Base-by-base conservation (phyloP, 2,113 vertebrate species). In the Myiopsitta monachus region DNA sequence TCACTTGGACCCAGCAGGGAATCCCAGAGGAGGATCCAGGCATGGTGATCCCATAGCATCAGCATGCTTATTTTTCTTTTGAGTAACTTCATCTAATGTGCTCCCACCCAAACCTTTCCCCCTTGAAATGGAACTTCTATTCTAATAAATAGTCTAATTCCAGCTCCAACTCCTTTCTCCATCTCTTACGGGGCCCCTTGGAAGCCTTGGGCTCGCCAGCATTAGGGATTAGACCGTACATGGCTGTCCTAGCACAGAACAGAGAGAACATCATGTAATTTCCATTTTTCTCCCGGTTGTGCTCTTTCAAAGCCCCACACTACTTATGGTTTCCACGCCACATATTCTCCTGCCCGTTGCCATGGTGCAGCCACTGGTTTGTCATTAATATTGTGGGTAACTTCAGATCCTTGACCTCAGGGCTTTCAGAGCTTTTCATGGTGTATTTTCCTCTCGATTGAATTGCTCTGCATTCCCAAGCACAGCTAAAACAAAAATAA, bases 381-480 rank as follows among this genome's bases (percentile, higher is more conserved):
- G 96, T 96, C 96, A 96, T 96, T 97, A 96, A 97, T 96, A 97
- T 95, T 96, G 96, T 97, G 97, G 96, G 97, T 97, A 97, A 97
- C 97, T 97, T 97, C 96, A 94, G 97, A 97, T 97, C 97, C 96
- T 97, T 97, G 96, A 97, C 96, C 95, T 97, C 91, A 38, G 84
- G 95, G 94, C 94, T 97, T 97, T 97, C 96, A 97, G 61, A 90
- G 94, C 96, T 96, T 97, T 97, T 97, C 94, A 97, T 86, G 94
- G 96, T 91, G 91, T 96, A 96, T 97, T 97, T 97, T 96, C 95
- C 97, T 96, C 97, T 96, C 93, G 96, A 97, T 97, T 97, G 97
- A 97, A 96, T 96, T 96, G 97, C 94, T 96, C 91, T 94, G 88
- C 96, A 97, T 97, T 97, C 96, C 95, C 96, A 96, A 97, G 97